Conservation (phyloP, 2,113 vertebrate species). For the Poecilia latipinna region DNA sequence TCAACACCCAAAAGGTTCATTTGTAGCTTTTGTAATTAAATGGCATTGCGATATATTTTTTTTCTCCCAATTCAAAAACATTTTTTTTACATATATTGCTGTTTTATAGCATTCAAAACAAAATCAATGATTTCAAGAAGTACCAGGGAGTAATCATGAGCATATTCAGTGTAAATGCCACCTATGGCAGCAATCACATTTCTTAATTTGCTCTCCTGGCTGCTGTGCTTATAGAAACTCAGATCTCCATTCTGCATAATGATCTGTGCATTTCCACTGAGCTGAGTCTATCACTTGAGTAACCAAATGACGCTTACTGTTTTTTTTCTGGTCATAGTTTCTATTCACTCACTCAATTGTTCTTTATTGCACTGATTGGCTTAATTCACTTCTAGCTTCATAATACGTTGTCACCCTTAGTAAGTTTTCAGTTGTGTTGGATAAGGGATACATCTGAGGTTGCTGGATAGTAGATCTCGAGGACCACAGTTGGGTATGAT, state of each 20-base stretch:
- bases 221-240: not conserved
- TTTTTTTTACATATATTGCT: too few species aligned
- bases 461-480: too few species aligned
- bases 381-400: not conserved
- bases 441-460: too few species aligned
- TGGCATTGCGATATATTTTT: too few species aligned
- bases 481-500: too few species aligned
- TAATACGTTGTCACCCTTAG: too few species aligned
- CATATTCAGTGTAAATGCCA: not conserved
- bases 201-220: not conserved
- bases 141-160: not conserved
- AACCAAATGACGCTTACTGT: not conserved
- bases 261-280: not conserved
- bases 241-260: not conserved
- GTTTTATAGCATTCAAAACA: not conserved
- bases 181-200: not conserved
- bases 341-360: too few species aligned
- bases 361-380: not conserved
- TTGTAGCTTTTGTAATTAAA: too few species aligned
- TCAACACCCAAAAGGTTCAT: too few species aligned
- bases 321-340: too few species aligned
- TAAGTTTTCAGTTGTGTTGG: too few species aligned
- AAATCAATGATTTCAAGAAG: not conserved
- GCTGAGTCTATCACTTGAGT: not conserved
- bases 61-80: too few species aligned